phyloP scores from a whole-genome alignment of 1,140 invertebrate species.

The Panagrolaimus sp. region DNA sequence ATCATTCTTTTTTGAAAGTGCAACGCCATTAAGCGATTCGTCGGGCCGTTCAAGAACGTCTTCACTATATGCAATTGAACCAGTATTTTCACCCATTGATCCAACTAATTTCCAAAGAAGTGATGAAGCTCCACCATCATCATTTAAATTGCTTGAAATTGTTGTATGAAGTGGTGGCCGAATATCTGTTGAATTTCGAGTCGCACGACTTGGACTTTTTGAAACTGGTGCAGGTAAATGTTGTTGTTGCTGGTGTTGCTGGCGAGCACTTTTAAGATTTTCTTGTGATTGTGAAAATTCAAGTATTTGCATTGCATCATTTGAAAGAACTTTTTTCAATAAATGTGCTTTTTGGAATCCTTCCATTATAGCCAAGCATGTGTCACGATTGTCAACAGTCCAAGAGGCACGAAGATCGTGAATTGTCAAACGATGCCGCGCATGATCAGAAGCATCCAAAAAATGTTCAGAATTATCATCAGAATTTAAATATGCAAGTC shows the following conservation, averaged over 20 bases:
- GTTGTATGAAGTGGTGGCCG: conserved; percentile 38
- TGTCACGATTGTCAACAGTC: conserved; percentile 88
- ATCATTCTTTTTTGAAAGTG: conserved; percentile 79
- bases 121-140: conserved; percentile 65
- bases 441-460: conserved; percentile 1
- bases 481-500: conserved; percentile 33
- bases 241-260: neutral
- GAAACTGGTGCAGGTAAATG: conserved; percentile 19
- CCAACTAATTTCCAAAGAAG: conserved; percentile 86
- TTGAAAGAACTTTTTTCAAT: conserved; percentile 87
- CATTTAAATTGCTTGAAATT: conserved; percentile 61
- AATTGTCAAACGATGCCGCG: conserved; percentile 53
- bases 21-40: conserved; percentile 69
- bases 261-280: too few species aligned
- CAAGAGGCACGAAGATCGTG: conserved; percentile 77
- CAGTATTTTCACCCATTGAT: conserved; percentile 74
- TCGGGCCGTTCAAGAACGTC: conserved; percentile 64
- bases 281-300: conserved; percentile 63
- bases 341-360: conserved; percentile 87
- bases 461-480: conserved; percentile 17
- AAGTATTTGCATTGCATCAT: conserved; percentile 85
- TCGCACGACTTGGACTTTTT: neutral
- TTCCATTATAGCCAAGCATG: conserved; percentile 86
- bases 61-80: conserved; percentile 60
- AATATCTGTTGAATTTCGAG: conserved; percentile 29